Evolutionary conservation across 2,888 invertebrate species (phyloP).

Genomic region (Rhogogaster chlorosoma): DNA sequence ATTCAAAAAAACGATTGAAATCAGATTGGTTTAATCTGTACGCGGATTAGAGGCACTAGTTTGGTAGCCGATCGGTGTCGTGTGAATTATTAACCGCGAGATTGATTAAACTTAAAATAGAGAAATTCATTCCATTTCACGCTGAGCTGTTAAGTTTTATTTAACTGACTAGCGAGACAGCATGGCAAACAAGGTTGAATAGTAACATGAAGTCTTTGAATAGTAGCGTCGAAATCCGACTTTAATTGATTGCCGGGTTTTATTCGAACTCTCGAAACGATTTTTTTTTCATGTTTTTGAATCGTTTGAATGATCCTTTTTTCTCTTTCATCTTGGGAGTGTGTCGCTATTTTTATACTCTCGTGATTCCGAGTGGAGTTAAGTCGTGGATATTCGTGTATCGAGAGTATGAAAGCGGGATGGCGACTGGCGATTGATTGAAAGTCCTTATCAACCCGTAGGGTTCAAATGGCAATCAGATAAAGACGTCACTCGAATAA

Average conservation of each 20-base stretch:
- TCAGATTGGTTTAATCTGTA: background rate
- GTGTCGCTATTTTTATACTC: background rate
- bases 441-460: slow-evolving; percentile 28
- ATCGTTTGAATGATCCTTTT: background rate
- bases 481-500: slow-evolving; percentile 37
- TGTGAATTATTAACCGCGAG: slow-evolving; percentile 30
- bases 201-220: background rate
- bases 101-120: slow-evolving; percentile 34
- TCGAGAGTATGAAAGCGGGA: background rate
- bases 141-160: background rate
- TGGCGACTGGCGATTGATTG: slow-evolving; percentile 18
- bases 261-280: background rate
- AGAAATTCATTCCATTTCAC: slow-evolving; percentile 9
- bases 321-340: background rate
- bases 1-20: slow-evolving; percentile 34
- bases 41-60: background rate
- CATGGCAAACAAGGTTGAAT: background rate
- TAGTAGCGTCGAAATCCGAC: background rate
- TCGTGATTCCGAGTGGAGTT: background rate
- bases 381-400: background rate
- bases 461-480: slow-evolving; percentile 34
- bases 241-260: background rate
- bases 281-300: background rate
- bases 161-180: slow-evolving; percentile 11
- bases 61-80: background rate